phyloP scores from a whole-genome alignment of 2,113 vertebrate species.

The Lamprologus lemairii region DNA sequence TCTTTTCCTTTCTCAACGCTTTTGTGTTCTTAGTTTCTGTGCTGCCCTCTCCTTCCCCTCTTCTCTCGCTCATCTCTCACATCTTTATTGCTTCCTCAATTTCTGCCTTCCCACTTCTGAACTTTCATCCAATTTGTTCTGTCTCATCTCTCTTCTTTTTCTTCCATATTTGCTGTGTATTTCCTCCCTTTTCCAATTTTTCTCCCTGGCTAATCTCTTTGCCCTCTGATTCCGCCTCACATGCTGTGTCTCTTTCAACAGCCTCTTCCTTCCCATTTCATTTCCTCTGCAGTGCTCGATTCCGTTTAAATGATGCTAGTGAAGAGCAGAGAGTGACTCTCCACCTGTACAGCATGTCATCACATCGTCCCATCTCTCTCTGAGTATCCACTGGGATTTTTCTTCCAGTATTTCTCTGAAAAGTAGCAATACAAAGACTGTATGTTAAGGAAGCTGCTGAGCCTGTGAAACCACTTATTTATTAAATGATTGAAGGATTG shows the following conservation, averaged over 20 bases:
- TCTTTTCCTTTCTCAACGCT: neutral
- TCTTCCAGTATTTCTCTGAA: neutral
- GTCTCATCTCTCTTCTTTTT: neutral
- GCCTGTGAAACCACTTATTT: neutral
- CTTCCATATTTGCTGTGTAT: neutral
- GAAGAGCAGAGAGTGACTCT: neutral
- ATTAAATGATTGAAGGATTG: neutral
- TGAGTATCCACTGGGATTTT: neutral
- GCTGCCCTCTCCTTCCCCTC: neutral
- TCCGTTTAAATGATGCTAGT: neutral
- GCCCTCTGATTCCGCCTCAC: neutral
- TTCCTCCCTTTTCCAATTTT: neutral
- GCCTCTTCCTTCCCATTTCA: neutral
- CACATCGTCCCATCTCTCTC: neutral
- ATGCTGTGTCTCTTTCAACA: neutral
- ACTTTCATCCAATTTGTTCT: conserved; percentile 3
- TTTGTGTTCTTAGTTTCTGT: neutral
- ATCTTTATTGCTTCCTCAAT: neutral
- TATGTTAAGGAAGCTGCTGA: neutral
- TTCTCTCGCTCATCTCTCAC: neutral
- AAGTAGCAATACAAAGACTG: neutral
- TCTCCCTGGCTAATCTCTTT: neutral
- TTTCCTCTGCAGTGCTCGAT: neutral
- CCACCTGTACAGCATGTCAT: neutral
- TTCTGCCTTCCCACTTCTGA: neutral